These are phyloP conservation scores for Drosophila prolongata DNA, from an alignment of 2,888 invertebrate species.

Conservation along the genomic window DNA sequence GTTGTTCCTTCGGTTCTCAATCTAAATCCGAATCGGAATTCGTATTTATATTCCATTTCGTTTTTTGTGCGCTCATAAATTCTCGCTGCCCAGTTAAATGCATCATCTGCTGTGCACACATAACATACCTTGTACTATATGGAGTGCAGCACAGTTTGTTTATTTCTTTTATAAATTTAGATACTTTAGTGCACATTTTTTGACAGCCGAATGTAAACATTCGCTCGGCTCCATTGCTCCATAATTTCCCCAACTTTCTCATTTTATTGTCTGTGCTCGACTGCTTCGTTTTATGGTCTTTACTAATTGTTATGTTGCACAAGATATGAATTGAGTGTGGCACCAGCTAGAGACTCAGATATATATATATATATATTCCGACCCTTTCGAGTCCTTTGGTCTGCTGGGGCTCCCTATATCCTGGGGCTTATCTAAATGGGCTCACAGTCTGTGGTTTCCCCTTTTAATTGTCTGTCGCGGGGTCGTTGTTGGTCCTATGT, in stretches of 20 bases:
- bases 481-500: conserved; percentile 25
- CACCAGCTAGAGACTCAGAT: conserved; percentile 1
- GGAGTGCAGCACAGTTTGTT: conserved; percentile 46
- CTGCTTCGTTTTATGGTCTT: conserved; percentile 56
- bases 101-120: conserved; percentile 54
- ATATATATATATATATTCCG: conserved; percentile 11
- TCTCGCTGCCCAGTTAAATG: conserved; percentile 55
- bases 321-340: conserved; percentile 75
- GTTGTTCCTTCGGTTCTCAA: conserved; percentile 15
- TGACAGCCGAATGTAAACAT: conserved; percentile 55
- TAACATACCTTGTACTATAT: conserved; percentile 33
- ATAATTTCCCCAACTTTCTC: conserved; percentile 29
- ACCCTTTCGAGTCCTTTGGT: conserved; percentile 1
- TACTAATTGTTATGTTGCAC: conserved; percentile 77
- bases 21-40: conserved; percentile 30
- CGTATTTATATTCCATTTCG: conserved; percentile 36
- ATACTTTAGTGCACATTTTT: conserved; percentile 70
- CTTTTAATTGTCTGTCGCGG: conserved; percentile 38
- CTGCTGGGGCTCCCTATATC: conserved; percentile 20
- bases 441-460: conserved; percentile 43
- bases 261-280: conserved; percentile 20
- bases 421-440: conserved; percentile 72
- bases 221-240: conserved; percentile 9
- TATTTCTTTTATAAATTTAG: conserved; percentile 78
- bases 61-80: conserved; percentile 41